phyloP scores from a whole-genome alignment of 2,797 vertebrate genomes.

The Semaprochilodus insignis region DNA sequence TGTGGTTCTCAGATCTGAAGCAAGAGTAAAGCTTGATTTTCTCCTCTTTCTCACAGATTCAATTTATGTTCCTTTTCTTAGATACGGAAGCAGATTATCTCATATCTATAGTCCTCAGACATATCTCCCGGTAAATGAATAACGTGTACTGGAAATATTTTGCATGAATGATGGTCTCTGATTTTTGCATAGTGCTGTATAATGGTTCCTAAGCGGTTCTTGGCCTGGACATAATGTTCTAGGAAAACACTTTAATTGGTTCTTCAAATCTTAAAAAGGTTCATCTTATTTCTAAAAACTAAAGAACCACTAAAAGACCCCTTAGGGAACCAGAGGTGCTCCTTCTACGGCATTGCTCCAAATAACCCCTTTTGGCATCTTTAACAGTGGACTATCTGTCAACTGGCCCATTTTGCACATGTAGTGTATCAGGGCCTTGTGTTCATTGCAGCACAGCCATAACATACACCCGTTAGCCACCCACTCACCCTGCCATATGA shows the following conservation, averaged over 20 bases:
- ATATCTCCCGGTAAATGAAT: too few relatives aligned
- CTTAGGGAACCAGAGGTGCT: background rate
- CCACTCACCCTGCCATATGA: constrained; percentile 58
- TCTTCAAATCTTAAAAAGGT: background rate
- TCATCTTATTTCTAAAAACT: background rate
- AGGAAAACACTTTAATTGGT: too few relatives aligned
- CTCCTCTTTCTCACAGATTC: too few relatives aligned
- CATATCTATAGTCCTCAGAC: too few relatives aligned
- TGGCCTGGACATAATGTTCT: background rate
- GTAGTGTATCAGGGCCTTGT: constrained; percentile 73
- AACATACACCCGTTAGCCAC: constrained; percentile 74
- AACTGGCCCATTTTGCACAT: constrained; percentile 65
- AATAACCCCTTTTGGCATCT: background rate
- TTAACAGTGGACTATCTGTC: background rate
- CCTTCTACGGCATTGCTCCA: background rate
- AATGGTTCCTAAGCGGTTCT: background rate
- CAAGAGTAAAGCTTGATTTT: too few relatives aligned
- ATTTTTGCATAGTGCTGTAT: too few relatives aligned
- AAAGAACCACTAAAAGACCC: background rate
- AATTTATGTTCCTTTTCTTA: too few relatives aligned
- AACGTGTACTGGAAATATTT: too few relatives aligned
- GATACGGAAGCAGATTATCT: too few relatives aligned
- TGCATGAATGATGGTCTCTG: too few relatives aligned
- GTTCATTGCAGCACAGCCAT: constrained; percentile 69
- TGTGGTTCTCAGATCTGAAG: too few relatives aligned